phyloP scores from a whole-genome alignment of 2,888 invertebrate species.

The Nemurella pictetii region DNA sequence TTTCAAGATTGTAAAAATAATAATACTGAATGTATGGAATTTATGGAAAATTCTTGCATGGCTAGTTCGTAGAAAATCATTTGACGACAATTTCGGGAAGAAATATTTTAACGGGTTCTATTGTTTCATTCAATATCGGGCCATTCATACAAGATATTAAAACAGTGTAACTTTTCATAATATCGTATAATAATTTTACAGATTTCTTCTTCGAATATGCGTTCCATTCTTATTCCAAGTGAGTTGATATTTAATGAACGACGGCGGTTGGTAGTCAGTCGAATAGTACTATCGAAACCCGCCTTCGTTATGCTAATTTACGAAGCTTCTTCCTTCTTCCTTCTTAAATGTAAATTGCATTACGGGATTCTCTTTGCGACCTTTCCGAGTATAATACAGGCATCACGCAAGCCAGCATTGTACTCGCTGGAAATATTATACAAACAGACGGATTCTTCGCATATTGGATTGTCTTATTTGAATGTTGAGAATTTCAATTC shows the following conservation, averaged over 20 bases:
- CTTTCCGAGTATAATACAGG: neutral
- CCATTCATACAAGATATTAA: too few species aligned
- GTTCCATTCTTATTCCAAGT: slow-evolving; percentile 7
- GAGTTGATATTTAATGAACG: slow-evolving; percentile 8
- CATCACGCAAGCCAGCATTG: neutral
- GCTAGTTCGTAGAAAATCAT: too few species aligned
- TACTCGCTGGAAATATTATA: neutral
- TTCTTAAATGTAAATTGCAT: slow-evolving; percentile 37
- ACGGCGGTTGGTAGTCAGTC: neutral
- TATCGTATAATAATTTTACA: neutral
- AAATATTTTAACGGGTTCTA: too few species aligned
- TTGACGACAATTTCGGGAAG: too few species aligned
- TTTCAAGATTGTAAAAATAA: too few species aligned
- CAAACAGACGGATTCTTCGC: neutral
- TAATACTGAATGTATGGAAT: too few species aligned
- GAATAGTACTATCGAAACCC: neutral
- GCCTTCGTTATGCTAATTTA: slow-evolving; percentile 37
- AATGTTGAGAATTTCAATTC: neutral
- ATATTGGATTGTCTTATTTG: slow-evolving; percentile 14
- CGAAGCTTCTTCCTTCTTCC: slow-evolving; percentile 21
- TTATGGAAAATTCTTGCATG: too few species aligned
- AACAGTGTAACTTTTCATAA: too few species aligned
- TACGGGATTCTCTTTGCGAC: slow-evolving; percentile 13
- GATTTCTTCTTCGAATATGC: neutral
- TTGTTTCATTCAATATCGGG: too few species aligned